A percentile compares a stretch with the other conserved stretches of the same genome.
phyloP scores from a whole-genome alignment of 2,113 vertebrate species.

The Syngnathoides biaculeatus region DNA sequence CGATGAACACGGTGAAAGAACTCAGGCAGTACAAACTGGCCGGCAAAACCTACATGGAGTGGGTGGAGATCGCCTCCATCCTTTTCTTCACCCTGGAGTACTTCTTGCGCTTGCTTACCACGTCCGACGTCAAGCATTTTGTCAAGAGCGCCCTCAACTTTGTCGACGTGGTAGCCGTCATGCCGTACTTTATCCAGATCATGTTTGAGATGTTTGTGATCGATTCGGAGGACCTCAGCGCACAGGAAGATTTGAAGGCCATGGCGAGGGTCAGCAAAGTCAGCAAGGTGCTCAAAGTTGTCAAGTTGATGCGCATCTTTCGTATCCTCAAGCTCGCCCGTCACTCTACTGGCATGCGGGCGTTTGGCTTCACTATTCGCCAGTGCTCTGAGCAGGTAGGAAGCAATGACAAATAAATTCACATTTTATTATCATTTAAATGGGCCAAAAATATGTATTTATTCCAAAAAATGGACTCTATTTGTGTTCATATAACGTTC shows the following conservation, averaged over 20 bases:
- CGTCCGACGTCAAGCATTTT: constrained; percentile 79
- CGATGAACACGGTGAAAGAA: constrained; percentile 83
- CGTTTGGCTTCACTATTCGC: constrained; percentile 87
- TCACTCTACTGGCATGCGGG: constrained; percentile 86
- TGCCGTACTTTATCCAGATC: constrained; percentile 87
- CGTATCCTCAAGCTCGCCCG: constrained; percentile 87
- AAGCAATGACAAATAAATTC: not conserved
- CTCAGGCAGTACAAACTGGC: constrained; percentile 72
- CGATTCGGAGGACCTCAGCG: constrained; percentile 59
- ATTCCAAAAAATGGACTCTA: no score
- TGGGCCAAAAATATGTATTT: no score
- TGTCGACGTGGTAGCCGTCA: constrained; percentile 84
- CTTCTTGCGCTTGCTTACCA: constrained; percentile 78
- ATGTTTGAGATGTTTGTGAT: constrained; percentile 79
- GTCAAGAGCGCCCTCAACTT: constrained; percentile 82
- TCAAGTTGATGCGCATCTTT: constrained; percentile 89
- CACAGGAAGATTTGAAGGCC: constrained; percentile 81
- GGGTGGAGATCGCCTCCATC: constrained; percentile 79
- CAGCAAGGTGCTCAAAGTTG: constrained; percentile 87
- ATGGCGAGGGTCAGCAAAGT: constrained; percentile 85
- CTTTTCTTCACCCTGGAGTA: constrained; percentile 86
- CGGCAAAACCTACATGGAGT: constrained; percentile 81
- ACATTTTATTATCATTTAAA: no score
- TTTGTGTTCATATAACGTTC: no score
- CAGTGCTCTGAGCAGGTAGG: constrained; percentile 88